Evolutionary conservation across 2,113 vertebrate species (phyloP), one percentile per base, ranked within the genome.

Genomic region (Bujurquina vittata): DNA sequence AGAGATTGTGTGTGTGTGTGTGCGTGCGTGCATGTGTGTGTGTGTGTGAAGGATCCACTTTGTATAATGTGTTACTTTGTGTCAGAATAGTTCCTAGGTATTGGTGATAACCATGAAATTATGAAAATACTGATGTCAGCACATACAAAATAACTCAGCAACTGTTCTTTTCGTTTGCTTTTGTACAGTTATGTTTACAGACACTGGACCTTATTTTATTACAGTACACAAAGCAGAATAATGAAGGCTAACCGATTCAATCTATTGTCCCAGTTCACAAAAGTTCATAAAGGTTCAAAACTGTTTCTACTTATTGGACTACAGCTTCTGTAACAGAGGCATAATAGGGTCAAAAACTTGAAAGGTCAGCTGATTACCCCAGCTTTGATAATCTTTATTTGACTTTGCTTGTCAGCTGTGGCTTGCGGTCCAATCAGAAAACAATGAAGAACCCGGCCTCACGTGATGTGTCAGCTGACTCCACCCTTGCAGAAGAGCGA

Each of bases 401-500:
- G 23, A 18, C 65, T 69, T 69, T 15, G 43, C 46, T 67, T 54
- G 26, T 20, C 23, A 72, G 46, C 46, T 2, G 46, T 3, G 7
- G 26, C 12, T 17, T 52, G 43, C 18, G 23, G 23, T 40, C 65
- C 65, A 72, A 72, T 72, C 65, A 72, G 43, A 52, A 72, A 72
- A 52, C 23, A 52, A 9, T 14, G 18, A 60, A 15, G 73, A n/a
- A 4, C 14, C 7, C 3, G 15, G 33, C 23, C 2, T 0, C 94
- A 94, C 91, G 91, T 95, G 95, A 95, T 4, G 1, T 22, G 77
- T 94, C 94, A 95, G 88, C 89, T 95, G 95, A 94, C 87, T 6
- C 7, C 1, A 59, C 18, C 55, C 2, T 4, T 40, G 54, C 59
- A 83, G 10, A 29, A 63, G 72, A 61, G 12, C 18, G 20, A 35